These are phyloP conservation scores for Nasalis larvatus DNA, from an alignment of 2,113 vertebrate species.

Conservation along the genomic window DNA sequence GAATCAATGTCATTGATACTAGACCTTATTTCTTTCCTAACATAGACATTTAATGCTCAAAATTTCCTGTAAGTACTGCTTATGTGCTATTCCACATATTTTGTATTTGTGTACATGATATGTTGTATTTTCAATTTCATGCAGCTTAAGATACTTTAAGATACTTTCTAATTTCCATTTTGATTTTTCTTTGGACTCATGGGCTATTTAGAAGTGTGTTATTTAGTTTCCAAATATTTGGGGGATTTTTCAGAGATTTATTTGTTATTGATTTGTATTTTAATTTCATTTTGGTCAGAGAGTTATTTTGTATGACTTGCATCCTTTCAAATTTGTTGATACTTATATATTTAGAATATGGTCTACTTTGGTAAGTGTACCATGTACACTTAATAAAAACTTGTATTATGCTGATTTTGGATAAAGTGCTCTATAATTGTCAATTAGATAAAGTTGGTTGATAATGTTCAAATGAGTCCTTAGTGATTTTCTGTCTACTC, in stretches of 20 bases:
- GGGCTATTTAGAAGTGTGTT: background rate
- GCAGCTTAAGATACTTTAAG: background rate
- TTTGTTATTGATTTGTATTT: background rate
- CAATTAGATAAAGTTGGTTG: background rate
- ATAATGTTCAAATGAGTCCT: background rate
- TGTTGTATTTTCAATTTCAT: background rate
- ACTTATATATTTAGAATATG: background rate
- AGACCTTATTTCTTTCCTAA: background rate
- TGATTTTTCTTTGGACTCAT: background rate
- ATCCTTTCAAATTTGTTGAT: background rate
- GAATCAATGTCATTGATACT: background rate
- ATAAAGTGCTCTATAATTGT: background rate
- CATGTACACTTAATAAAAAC: background rate
- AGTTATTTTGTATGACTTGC: background rate
- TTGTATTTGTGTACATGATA: background rate
- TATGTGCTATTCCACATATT: background rate
- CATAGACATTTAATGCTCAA: background rate
- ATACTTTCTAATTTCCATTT: background rate
- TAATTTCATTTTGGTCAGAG: background rate
- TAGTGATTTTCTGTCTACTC: background rate
- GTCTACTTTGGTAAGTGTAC: background rate
- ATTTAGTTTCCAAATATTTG: background rate
- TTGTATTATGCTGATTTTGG: background rate
- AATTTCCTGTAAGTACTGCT: background rate
- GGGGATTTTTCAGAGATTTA: background rate